phyloP scores from a whole-genome alignment of 1,140 invertebrate species.

The Manduca sexta region DNA sequence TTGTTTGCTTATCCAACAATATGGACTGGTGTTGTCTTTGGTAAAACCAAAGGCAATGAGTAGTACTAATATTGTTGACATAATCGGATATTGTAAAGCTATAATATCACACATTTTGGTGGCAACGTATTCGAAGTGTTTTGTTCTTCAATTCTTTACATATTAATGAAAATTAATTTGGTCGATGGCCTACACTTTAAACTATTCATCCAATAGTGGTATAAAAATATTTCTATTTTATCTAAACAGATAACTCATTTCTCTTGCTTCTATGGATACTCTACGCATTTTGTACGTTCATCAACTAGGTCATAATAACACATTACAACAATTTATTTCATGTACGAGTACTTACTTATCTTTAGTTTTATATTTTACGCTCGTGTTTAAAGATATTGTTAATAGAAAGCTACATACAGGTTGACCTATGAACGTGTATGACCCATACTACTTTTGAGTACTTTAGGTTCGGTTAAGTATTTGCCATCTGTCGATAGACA shows the following conservation, averaged over 20 bases:
- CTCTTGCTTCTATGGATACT: conserved; percentile 50
- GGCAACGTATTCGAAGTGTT: conserved; percentile 3
- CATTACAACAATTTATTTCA: conserved; percentile 46
- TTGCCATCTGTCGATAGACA: conserved; percentile 16
- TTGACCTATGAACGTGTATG: conserved; percentile 13
- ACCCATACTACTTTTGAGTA: conserved; percentile 40
- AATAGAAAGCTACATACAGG: conserved; percentile 1
- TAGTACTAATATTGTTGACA: conserved; percentile 35
- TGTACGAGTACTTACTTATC: too few species aligned
- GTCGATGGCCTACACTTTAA: conserved; percentile 47
- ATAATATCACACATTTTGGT: conserved; percentile 9
- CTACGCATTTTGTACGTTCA: conserved; percentile 67
- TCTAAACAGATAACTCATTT: conserved; percentile 44
- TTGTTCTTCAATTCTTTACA: conserved; percentile 3
- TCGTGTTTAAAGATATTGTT: conserved; percentile 17
- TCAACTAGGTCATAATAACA: conserved; percentile 50
- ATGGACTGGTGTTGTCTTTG: conserved; percentile 17
- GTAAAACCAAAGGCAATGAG: conserved; percentile 49
- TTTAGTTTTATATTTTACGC: too few species aligned
- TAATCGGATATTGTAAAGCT: conserved; percentile 45
- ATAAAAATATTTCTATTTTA: conserved; percentile 60
- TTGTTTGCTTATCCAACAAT: conserved; percentile 30
- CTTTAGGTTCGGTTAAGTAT: conserved; percentile 38
- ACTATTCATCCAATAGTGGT: conserved; percentile 54
- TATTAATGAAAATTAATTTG: conserved; percentile 27